Base-by-base conservation (phyloP, 1,140 invertebrate genomes). In the Drosophila athabasca region DNA sequence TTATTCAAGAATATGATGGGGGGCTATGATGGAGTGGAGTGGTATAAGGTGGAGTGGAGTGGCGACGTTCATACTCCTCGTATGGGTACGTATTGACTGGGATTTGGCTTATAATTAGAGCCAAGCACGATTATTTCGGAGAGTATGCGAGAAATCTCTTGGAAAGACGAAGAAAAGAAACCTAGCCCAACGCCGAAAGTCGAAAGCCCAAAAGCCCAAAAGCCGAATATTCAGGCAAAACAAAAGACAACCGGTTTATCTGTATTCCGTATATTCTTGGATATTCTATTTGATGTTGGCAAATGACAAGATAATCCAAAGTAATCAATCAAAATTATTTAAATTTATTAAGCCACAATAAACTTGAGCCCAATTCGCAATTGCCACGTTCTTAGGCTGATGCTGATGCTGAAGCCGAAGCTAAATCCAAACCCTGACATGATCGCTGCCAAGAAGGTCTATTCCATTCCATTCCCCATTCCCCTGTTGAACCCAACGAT, bases 281-380 rank as follows among this genome's bases (percentile, higher is more conserved):
- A 90, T 90, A 91, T 91, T 90, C 76, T 90, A 90, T 91, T 91
- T 90, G 90, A 90, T 90, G 90, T 82, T 90, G 85, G 76, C 90
- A 90, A 91, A 91, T 91, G 90, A 91, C 90, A 91, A 91, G 89
- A 91, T 91, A 91, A 91, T 90, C 79, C 90, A 91, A 91, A 90
- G 90, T 90, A 91, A 91, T 91, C 90, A 91, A 90, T 91, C 90
- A 91, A 90, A 90, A 90, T 90, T 90, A 90, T 90, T 90, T 90
- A 87, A 90, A 90, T 90, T 90, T 90, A 83, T 89, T 89, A 81
- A 90, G 69, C 79, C 84, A 90, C 84, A 90, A 85, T 77, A 80
- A 82, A 90, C 66, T 89, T 84, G 76, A 88, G 83, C 77, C 68
- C 84, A 68, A 70, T 83, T 74, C 76, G 76, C 79, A 88, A 88